phyloP scores from a whole-genome alignment of 1,140 invertebrate species.

The Cardiocondyla obscurior region DNA sequence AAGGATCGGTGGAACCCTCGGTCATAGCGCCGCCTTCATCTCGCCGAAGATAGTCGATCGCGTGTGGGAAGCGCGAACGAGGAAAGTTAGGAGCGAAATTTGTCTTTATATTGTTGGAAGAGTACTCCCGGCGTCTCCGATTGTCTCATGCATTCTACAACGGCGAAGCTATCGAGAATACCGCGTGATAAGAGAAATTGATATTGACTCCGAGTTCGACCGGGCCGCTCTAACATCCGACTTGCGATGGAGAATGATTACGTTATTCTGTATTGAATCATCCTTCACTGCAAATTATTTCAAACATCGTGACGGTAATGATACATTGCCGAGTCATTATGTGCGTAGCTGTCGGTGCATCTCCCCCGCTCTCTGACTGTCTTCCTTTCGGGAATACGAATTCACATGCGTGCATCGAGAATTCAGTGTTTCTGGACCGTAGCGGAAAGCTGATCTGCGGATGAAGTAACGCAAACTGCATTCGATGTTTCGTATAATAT shows the following conservation, averaged over 20 bases:
- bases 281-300: slow-evolving; percentile 62
- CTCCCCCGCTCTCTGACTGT: not conserved
- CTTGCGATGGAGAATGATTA: slow-evolving; percentile 64
- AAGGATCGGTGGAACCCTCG: not conserved
- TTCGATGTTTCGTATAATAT: not conserved
- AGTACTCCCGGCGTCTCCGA: slow-evolving; percentile 31
- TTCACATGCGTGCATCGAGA: not conserved
- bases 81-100: slow-evolving; percentile 62
- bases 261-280: too few relatives aligned
- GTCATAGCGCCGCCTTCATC: not conserved
- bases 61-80: slow-evolving; percentile 6
- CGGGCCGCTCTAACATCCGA: slow-evolving; percentile 64
- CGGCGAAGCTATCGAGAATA: slow-evolving; percentile 64
- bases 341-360: not conserved
- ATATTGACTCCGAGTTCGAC: slow-evolving; percentile 72
- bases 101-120: slow-evolving; percentile 58
- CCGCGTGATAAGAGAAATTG: slow-evolving; percentile 71
- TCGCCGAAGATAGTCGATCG: not conserved
- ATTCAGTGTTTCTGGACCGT: slow-evolving; percentile 8
- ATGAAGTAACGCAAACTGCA: slow-evolving; percentile 6
- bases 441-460: slow-evolving; percentile 7
- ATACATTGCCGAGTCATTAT: slow-evolving; percentile 42
- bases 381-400: not conserved
- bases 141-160: slow-evolving; percentile 74
- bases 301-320: slow-evolving; percentile 48